Evolutionary conservation across 2,888 invertebrate genomes (phyloP).

Genomic region (Danaus chrysippus): DNA sequence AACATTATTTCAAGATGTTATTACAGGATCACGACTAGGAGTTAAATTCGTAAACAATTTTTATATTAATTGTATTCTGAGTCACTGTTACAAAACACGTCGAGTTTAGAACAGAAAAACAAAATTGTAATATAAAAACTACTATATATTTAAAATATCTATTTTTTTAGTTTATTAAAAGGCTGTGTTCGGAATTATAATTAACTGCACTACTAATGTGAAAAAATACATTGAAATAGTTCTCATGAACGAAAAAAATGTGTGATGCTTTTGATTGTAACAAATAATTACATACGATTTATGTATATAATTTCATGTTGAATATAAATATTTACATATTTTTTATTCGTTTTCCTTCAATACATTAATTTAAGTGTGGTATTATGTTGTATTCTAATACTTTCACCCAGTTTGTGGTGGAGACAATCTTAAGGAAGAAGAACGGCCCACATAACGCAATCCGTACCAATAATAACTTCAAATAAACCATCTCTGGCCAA

Average conservation of each 20-base stretch:
- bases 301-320: too few species aligned
- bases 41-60: too few species aligned
- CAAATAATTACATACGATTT: too few species aligned
- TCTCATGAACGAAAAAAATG: too few species aligned
- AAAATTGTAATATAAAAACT: too few species aligned
- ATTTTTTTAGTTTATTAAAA: too few species aligned
- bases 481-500: neutral
- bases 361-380: neutral
- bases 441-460: constrained; percentile 49
- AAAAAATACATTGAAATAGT: too few species aligned
- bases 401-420: constrained; percentile 60
- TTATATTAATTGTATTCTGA: constrained; percentile 8
- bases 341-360: neutral
- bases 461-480: constrained; percentile 13
- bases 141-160: too few species aligned
- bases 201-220: too few species aligned
- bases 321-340: too few species aligned
- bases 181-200: too few species aligned
- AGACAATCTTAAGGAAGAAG: constrained; percentile 58
- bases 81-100: constrained; percentile 37
- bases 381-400: constrained; percentile 30
- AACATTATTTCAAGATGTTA: constrained; percentile 13
- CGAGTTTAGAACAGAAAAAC: constrained; percentile 34
- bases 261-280: too few species aligned
- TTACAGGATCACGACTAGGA: constrained; percentile 33